Percentiles rank a stretch among this genome's conserved stretches.
Conservation (phyloP, 2,113 vertebrate species). For the Chrysemys picta region DNA sequence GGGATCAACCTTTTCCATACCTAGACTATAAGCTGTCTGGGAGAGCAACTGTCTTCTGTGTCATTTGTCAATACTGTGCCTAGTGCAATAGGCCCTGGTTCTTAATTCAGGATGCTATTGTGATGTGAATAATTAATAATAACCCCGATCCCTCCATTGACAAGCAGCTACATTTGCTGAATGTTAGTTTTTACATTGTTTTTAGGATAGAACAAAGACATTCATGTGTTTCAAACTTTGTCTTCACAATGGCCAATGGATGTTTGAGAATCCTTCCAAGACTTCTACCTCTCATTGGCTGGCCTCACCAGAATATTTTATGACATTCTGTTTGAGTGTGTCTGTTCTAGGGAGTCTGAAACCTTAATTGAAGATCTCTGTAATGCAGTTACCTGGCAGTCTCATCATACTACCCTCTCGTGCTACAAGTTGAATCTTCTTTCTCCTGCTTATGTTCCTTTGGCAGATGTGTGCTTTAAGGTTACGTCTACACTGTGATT, state of each 20-base stretch:
- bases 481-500: no score
- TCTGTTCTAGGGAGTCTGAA: background rate
- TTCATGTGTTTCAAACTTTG: background rate
- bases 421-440: background rate
- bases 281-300: background rate
- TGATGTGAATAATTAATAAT: background rate
- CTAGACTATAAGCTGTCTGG: background rate
- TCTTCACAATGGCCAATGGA: background rate
- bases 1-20: background rate
- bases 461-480: background rate
- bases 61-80: background rate
- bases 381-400: background rate
- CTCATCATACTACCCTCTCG: background rate
- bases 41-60: background rate
- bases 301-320: background rate
- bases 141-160: background rate
- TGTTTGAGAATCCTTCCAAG: background rate
- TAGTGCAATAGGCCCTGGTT: accelerated
- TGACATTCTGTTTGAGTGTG: background rate
- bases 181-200: background rate
- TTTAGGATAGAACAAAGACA: background rate
- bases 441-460: background rate
- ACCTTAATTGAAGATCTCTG: background rate
- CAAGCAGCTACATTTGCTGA: background rate
- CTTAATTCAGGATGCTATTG: background rate